Evolutionary conservation across 2,113 vertebrate species (phyloP).

Genomic region (Oreochromis tanganicae): DNA sequence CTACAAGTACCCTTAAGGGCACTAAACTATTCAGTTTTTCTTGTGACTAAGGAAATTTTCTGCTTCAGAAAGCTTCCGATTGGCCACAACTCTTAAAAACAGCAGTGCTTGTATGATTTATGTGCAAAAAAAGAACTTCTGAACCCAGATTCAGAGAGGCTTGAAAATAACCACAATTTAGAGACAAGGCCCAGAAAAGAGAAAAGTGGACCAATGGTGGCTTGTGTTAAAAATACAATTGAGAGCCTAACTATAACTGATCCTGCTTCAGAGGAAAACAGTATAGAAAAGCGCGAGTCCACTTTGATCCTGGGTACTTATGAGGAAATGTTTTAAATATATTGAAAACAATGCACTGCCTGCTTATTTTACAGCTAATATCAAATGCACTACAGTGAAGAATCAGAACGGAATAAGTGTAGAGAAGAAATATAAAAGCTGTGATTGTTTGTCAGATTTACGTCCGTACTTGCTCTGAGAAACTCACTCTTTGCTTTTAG

Average conservation of each 20-base stretch:
- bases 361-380: not conserved
- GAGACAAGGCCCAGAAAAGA: not conserved
- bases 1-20: not conserved
- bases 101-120: not conserved
- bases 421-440: not conserved
- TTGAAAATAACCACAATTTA: not conserved
- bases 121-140: not conserved
- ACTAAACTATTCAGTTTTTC: not conserved
- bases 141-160: not conserved
- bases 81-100: not conserved
- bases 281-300: not conserved
- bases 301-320: not conserved
- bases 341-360: not conserved
- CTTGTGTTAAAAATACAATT: not conserved
- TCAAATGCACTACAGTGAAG: not conserved
- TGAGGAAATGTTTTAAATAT: not conserved
- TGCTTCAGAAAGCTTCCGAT: not conserved
- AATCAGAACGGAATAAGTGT: not conserved
- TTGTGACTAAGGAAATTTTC: not conserved
- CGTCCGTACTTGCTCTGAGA: not conserved
- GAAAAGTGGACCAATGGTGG: not conserved
- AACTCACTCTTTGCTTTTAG: not conserved
- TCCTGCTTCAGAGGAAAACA: not conserved
- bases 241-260: not conserved
- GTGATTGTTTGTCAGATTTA: not conserved